Evolutionary conservation across 2,797 vertebrate species (phyloP).

Genomic region (Coccyzus lansbergi): DNA sequence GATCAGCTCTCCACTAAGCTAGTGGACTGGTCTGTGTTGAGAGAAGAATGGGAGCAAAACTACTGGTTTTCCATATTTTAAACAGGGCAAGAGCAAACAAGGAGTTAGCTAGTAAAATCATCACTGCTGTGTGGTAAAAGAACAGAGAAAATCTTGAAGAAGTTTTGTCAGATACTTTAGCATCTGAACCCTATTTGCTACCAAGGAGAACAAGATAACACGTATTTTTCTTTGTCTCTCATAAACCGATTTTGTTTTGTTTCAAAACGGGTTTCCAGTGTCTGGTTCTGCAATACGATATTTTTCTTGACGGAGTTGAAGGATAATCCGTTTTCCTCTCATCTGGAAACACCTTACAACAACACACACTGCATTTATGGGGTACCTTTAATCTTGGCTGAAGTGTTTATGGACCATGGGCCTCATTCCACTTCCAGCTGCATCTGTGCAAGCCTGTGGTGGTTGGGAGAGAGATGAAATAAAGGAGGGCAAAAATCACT

Average conservation of each 20-base stretch:
- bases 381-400: constrained; percentile 28
- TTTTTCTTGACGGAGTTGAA: neutral
- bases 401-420: constrained; percentile 17
- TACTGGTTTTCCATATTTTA: neutral
- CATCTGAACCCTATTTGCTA: neutral
- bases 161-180: neutral
- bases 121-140: fast-evolving
- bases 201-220: neutral
- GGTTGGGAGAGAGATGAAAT: neutral
- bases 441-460: neutral
- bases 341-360: constrained; percentile 34
- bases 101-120: neutral
- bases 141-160: neutral
- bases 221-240: neutral
- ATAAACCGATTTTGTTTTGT: neutral
- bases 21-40: neutral
- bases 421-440: neutral
- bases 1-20: neutral
- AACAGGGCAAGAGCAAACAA: neutral
- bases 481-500: neutral
- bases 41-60: neutral
- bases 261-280: neutral
- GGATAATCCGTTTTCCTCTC: neutral
- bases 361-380: neutral
- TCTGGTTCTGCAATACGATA: neutral